Conservation (phyloP, 1,140 invertebrate genomes). For the Tribolium madens region DNA sequence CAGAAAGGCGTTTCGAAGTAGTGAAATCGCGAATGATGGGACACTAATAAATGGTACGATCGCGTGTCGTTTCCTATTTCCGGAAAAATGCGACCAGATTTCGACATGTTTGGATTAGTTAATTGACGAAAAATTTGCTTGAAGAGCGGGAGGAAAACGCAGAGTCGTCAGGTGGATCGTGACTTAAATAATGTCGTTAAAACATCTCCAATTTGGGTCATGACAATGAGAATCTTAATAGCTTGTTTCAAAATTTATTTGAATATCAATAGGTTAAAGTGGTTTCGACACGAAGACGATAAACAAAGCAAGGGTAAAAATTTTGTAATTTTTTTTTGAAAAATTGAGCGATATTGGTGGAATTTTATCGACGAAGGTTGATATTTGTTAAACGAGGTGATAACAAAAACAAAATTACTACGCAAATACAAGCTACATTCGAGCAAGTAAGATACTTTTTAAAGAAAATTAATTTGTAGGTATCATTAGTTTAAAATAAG, state of each 20-base stretch:
- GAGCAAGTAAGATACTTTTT: no score
- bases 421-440: no score
- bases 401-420: no score
- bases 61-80: slow-evolving; percentile 20
- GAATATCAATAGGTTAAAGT: slow-evolving; percentile 35
- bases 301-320: neutral
- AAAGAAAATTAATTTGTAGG: no score
- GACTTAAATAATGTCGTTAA: slow-evolving; percentile 40
- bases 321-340: neutral
- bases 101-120: neutral
- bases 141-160: neutral
- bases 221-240: slow-evolving; percentile 44
- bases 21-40: slow-evolving; percentile 17
- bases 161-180: slow-evolving; percentile 18
- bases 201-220: slow-evolving; percentile 42
- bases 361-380: neutral
- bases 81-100: neutral
- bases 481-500: no score
- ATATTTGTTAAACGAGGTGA: no score
- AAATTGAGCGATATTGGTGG: neutral
- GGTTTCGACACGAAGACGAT: slow-evolving; percentile 23
- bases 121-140: neutral
- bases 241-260: slow-evolving; percentile 34
- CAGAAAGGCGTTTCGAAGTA: neutral
- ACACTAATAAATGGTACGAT: neutral